These are phyloP conservation scores for Campylorhamphus procurvoides DNA, from an alignment of 2,113 vertebrate genomes.

Conservation along the genomic window DNA sequence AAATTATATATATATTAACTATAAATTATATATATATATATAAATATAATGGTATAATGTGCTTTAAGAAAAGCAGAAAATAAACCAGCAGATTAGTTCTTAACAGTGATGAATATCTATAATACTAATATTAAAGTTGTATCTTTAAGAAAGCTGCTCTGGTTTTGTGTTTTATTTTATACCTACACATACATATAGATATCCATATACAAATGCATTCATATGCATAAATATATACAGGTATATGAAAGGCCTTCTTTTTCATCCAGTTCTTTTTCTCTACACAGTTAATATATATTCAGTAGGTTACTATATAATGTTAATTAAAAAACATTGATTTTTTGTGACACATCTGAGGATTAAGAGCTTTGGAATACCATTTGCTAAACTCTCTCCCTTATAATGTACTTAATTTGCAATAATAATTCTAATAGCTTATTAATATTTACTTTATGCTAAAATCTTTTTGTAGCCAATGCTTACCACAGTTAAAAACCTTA, in stretches of 20 bases:
- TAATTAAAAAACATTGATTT: neutral
- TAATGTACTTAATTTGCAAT: neutral
- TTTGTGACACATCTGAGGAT: neutral
- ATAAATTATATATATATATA: no score
- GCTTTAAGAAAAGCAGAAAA: neutral
- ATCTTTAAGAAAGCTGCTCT: neutral
- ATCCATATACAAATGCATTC: neutral
- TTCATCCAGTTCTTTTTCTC: neutral
- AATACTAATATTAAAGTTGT: accelerated
- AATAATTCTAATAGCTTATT: neutral
- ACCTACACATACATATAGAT: neutral
- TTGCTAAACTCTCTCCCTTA: neutral
- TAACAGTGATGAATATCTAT: neutral
- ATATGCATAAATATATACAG: neutral
- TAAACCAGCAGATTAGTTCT: neutral
- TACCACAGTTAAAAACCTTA: neutral
- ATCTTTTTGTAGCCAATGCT: accelerated
- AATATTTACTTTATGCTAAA: neutral
- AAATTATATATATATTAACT: no score
- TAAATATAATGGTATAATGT: no score
- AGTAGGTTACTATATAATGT: neutral
- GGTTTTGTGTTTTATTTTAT: neutral
- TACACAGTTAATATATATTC: neutral
- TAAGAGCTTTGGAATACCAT: neutral
- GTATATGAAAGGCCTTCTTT: neutral